These are phyloP conservation scores for Rotaria socialis DNA, from an alignment of 2,888 invertebrate species.

Conservation along the genomic window DNA sequence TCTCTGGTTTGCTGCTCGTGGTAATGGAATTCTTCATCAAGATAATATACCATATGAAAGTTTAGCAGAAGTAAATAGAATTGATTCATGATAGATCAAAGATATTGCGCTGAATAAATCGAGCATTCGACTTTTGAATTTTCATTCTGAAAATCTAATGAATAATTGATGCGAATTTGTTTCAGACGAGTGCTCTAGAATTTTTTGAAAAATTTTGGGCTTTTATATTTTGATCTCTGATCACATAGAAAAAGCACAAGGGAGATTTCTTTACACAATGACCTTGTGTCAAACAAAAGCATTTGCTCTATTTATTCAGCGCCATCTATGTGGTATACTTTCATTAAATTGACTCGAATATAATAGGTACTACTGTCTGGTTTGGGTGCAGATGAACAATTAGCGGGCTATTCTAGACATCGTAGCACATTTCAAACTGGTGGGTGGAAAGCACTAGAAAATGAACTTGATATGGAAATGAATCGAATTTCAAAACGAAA, in stretches of 20 bases:
- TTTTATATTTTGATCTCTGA: no score
- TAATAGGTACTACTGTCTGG: slow-evolving; percentile 70
- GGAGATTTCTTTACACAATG: no score
- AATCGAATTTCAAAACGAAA: slow-evolving; percentile 80
- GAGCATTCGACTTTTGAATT: no score
- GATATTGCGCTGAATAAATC: no score
- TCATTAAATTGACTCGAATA: slow-evolving; percentile 60
- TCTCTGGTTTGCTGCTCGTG: slow-evolving; percentile 86
- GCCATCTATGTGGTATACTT: no score
- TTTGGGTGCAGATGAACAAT: slow-evolving; percentile 92
- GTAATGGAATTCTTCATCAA: slow-evolving; percentile 52
- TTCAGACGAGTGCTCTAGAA: no score
- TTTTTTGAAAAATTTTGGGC: no score
- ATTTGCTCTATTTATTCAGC: no score
- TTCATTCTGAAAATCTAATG: no score
- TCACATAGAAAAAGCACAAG: no score
- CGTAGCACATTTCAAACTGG: slow-evolving; percentile 65
- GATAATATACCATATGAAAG: slow-evolving; percentile 42
- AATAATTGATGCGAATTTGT: no score
- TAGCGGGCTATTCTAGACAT: slow-evolving; percentile 87
- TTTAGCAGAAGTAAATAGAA: slow-evolving; percentile 17
- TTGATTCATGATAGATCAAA: background rate
- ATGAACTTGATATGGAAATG: slow-evolving; percentile 74
- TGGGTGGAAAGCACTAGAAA: slow-evolving; percentile 63
- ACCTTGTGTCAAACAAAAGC: no score